Evolutionary conservation across 2,113 vertebrate genomes (phyloP), one percentile per base, ranked within the genome.

Genomic region (Copsychus sechellarum): DNA sequence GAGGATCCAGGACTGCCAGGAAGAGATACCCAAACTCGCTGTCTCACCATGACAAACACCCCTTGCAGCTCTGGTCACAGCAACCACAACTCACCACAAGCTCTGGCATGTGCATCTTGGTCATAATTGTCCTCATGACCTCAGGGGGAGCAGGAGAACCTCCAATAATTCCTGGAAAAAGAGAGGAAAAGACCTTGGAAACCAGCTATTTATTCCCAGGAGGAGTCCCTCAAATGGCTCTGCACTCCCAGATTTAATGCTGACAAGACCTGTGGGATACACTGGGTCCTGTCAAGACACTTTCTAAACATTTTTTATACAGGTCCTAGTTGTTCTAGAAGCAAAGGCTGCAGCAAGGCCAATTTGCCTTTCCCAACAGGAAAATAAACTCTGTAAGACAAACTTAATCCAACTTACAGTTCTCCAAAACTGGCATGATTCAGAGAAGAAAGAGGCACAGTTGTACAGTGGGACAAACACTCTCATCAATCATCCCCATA

Each of bases 81-180:
- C 61, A 56, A n/a, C 19, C 56, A 48, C 3, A 3, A 97, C 99
- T 99, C 93, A 99, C 99, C 82, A 98, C 84, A 0, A 98, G 11
- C 25, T 98, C 97, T 5, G 94, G 95, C 88, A 99, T 80, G 43
- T 97, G 97, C 98, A 99, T 98, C 62, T 96, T 71, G 29, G 88
- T 92, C 0, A 98, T 85, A 54, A 98, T 24, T 61, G 96, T 93
- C 96, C 64, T 98, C 57, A 98, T 43, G 42, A 99, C 70, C 47
- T 99, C 99, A 19, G 98, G 97, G 24, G 99, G 98, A 93, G 97
- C 98, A 5, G 98, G 92, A 33, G 99, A 98, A 22, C 99, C 99
- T 14, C 93, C 99, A 54, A 99, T 92, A 72, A 99, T 3, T 85
- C 98, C 99, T 99, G 81, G 22, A 97, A 88, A 88, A 51, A 87